These are phyloP conservation scores for Arvicanthis niloticus DNA, from an alignment of 2,113 vertebrate genomes.

Conservation along the genomic window DNA sequence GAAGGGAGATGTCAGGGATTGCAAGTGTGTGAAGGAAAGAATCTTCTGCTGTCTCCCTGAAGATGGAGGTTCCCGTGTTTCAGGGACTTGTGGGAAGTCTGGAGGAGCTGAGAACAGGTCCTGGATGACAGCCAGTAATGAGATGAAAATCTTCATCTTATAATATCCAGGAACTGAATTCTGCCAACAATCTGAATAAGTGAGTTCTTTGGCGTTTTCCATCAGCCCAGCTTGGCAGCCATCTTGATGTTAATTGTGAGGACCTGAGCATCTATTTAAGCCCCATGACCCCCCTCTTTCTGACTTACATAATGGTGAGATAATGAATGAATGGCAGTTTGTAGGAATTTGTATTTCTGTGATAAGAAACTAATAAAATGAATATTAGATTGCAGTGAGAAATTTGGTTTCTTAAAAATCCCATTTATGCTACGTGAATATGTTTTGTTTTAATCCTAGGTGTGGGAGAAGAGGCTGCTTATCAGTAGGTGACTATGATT, in stretches of 20 bases:
- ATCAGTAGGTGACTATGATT: too few relatives aligned
- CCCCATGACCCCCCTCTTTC: neutral
- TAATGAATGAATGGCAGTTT: neutral
- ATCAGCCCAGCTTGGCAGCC: neutral
- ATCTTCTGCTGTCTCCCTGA: neutral
- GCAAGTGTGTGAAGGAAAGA: neutral
- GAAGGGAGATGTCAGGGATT: neutral
- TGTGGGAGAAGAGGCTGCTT: too few relatives aligned
- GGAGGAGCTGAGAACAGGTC: slow-evolving; percentile 5
- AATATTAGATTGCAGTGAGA: neutral
- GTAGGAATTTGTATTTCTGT: neutral
- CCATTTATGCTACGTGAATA: too few relatives aligned
- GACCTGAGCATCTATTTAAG: neutral
- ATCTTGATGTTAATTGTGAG: slow-evolving; percentile 2
- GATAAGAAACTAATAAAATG: neutral
- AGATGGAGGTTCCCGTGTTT: neutral
- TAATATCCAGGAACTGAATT: neutral
- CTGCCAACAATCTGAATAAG: neutral
- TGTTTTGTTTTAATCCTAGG: too few relatives aligned
- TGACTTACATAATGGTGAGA: neutral
- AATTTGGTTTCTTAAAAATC: too few relatives aligned
- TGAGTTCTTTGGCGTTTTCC: neutral
- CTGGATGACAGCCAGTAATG: neutral
- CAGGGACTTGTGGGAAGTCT: neutral
- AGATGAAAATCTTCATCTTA: neutral